Conservation (phyloP, 2,113 vertebrate genomes). For the Willisornis vidua region DNA sequence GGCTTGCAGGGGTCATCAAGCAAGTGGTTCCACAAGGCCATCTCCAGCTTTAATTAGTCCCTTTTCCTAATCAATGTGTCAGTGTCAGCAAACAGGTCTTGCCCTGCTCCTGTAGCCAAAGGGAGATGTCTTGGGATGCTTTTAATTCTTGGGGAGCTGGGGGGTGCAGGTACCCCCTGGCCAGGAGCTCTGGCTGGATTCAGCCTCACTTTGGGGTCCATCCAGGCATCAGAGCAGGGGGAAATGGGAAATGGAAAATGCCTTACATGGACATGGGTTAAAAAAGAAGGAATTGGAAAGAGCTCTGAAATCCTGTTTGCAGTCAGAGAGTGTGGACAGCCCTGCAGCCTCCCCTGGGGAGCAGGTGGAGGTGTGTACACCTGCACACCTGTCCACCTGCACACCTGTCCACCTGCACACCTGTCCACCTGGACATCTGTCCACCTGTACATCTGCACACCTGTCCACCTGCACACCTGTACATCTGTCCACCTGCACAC, state of each 20-base stretch:
- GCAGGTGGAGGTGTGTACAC: background rate
- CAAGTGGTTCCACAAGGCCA: background rate
- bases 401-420: background rate
- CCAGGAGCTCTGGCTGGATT: background rate
- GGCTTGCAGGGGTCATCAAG: background rate
- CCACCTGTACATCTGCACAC: background rate
- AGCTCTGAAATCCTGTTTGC: background rate
- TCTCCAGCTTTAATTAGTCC: background rate
- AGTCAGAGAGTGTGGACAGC: rapidly evolving
- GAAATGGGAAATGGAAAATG: no score
- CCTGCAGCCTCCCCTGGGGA: background rate
- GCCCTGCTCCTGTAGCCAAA: background rate
- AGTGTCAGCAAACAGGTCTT: background rate
- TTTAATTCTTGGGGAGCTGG: background rate
- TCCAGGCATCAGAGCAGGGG: rapidly evolving
- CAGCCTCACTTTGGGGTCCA: background rate
- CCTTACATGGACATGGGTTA: background rate
- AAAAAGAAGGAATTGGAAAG: background rate
- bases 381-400: background rate
- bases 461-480: background rate
- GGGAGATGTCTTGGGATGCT: background rate
- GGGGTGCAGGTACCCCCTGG: rapidly evolving
- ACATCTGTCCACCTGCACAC: background rate
- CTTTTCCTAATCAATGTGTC: background rate
- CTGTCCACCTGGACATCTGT: background rate